Evolutionary conservation across 2,888 invertebrate species (phyloP), one percentile per base, ranked within the genome.

Genomic region (Erebia epiphron): DNA sequence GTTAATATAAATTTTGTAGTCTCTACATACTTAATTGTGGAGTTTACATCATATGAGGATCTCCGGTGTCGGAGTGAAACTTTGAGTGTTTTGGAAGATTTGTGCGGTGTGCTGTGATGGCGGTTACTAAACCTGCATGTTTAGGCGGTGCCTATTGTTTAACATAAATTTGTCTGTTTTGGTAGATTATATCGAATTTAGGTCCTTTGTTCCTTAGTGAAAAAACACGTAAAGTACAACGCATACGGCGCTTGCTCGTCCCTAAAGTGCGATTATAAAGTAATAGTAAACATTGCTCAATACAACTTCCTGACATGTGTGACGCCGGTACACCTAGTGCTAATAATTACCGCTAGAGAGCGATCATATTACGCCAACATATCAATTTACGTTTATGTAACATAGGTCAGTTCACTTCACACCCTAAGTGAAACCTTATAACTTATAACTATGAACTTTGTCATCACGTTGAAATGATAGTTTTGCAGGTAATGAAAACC

Each of bases 311-410:
- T 69, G 67, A 70, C 70, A 70, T 61, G 60, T 67, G 60, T 64
- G 54, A 56, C 70, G 49, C 49, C 58, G 14, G 56, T 56, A 66
- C 66, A 66, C 60, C 54, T 52, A 58, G 35, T 66, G 21, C 62
- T 69, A 66, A 70, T 75, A 75, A 73, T 73, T 72, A 65, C 49
- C 58, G 69, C 62, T 68, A 71, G 68, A 62, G 69, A 73, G 65
- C 66, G 72, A 69, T 74, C 69, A 68, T 57, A 70, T 71, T 69
- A 74, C 71, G 66, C 68, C 71, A 71, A 66, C 64, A 14, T 70
- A 73, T 73, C 73, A 70, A 62, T 18, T 73, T 70, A 70, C 70
- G 18, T 58, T 65, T 56, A 56, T 8, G 41, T 64, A 26, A 54
- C 49, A 43, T 61, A 65, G 63, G 60, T 63, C 50, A 65, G 54